Evolutionary conservation across 2,888 invertebrate species (phyloP), one percentile per base, ranked within the genome.

Genomic region (Apotomis betuletana): DNA sequence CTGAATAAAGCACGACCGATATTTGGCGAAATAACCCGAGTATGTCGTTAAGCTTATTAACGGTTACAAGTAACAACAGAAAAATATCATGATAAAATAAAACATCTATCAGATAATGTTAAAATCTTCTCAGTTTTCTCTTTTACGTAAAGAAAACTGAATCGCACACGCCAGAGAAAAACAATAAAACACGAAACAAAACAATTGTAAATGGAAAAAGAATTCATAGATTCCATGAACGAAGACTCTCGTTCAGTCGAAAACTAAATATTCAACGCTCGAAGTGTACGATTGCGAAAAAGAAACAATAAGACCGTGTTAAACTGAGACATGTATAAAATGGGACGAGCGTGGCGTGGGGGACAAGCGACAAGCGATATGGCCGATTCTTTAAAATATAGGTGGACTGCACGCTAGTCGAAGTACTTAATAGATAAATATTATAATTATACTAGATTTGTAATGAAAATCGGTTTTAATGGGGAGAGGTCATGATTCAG

Each of bases 291-390:
- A 73, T 63, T 73, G 71, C 68, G 69, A 74, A 74, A 75, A 79
- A 78, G 79, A 82, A 82, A 81, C 79, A 83, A 81, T 82, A 79
- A 76, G 75, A 70, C 67, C 61, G 74, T 79, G 78, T 79, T 77
- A 76, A 73, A 74, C 76, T 80, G 64, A 68, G 67, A 74, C 77
- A 77, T 81, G 80, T 82, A 82, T 79, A 76, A 79, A 80, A 79
- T 65, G 77, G 79, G 73, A 77, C 75, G 76, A 77, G 78, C 51
- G 61, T 75, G 78, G 79, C 27, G 4, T 59, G 78, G 77, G 54
- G 58, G 10, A 75, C 1, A 69, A 63, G 63, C 68, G 46, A 49
- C 0, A 6, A 10, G 54, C 65, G 36, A 6, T 54, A 4, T 9
- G 13, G 5, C 5, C 54, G 13, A 13, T 13, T 6, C 13, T 3